A percentile compares a stretch with the other conserved stretches of the same genome.
Evolutionary conservation across 2,888 invertebrate genomes (phyloP).

Genomic region (Suillia variegata): DNA sequence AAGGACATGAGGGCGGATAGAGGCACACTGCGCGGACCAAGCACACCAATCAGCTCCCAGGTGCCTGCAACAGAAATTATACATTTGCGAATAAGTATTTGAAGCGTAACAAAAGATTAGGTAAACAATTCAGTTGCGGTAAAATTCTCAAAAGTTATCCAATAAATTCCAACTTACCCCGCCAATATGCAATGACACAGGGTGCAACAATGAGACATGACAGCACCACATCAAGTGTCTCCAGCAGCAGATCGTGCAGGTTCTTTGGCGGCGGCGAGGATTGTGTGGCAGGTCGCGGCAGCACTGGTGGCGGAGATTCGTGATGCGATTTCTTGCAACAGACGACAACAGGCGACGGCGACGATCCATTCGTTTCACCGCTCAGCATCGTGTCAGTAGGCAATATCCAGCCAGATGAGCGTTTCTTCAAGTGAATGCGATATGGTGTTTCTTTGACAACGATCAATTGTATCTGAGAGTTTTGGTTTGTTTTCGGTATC

Average conservation of each 20-base stretch:
- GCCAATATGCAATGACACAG: slow-evolving; percentile 84
- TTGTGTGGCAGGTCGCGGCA: slow-evolving; percentile 14
- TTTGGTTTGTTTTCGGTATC: not conserved
- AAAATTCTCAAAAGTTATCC: too few relatives aligned
- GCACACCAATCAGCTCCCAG: slow-evolving; percentile 78
- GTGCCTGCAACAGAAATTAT: too few relatives aligned
- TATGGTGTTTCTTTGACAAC: not conserved
- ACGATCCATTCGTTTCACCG: slow-evolving; percentile 6
- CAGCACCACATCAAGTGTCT: slow-evolving; percentile 73
- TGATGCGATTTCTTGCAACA: slow-evolving; percentile 19
- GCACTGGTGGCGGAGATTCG: slow-evolving; percentile 13
- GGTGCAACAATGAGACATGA: slow-evolving; percentile 78
- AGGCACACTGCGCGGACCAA: slow-evolving; percentile 68
- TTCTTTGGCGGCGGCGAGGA: slow-evolving; percentile 29
- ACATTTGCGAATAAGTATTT: too few relatives aligned
- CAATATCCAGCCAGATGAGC: not conserved
- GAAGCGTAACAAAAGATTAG: too few relatives aligned
- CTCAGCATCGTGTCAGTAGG: slow-evolving; percentile 12
- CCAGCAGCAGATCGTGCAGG: slow-evolving; percentile 63
- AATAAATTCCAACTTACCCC: slow-evolving; percentile 83
- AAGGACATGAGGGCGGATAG: slow-evolving; percentile 73
- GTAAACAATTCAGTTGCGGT: too few relatives aligned
- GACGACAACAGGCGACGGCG: slow-evolving; percentile 18
- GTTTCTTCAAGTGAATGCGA: not conserved
- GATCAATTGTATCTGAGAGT: too few relatives aligned